These are phyloP conservation scores for Coelopa frigida DNA, from an alignment of 1,140 invertebrate species.

Conservation along the genomic window DNA sequence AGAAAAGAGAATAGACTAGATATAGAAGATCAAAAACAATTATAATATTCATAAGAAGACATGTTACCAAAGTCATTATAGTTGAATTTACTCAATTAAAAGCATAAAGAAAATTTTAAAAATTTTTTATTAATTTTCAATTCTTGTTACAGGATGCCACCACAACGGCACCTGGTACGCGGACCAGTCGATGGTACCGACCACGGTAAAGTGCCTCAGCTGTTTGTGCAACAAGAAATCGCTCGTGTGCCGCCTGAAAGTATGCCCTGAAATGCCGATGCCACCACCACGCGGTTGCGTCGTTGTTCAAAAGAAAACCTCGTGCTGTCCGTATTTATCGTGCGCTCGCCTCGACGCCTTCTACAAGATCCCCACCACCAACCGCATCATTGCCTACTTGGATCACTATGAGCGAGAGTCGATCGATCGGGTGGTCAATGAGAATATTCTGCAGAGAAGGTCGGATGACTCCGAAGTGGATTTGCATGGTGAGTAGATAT, in stretches of 20 bases:
- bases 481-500: conserved; percentile 25
- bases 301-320: conserved; percentile 55
- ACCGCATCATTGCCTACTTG: conserved; percentile 40
- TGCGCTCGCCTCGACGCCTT: conserved; percentile 55
- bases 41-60: too few relatives aligned
- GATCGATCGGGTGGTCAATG: conserved; percentile 42
- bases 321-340: conserved; percentile 68
- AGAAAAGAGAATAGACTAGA: too few relatives aligned
- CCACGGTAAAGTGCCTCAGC: conserved; percentile 66
- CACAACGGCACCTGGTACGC: conserved; percentile 58
- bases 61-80: too few relatives aligned
- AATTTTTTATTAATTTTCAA: too few relatives aligned
- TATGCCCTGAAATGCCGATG: conserved; percentile 66
- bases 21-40: too few relatives aligned
- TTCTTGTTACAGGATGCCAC: conserved; percentile 58
- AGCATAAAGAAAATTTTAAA: too few relatives aligned
- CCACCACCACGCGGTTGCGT: conserved; percentile 65
- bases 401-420: conserved; percentile 41
- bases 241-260: conserved; percentile 65
- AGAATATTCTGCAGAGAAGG: conserved; percentile 37
- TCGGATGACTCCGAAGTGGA: conserved; percentile 39
- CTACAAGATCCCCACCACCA: conserved; percentile 39
- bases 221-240: conserved; percentile 66
- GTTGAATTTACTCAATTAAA: too few relatives aligned
- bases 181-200: conserved; percentile 57